phyloP scores from a whole-genome alignment of 2,113 vertebrate genomes.

The Andinoacara biseriatus region DNA sequence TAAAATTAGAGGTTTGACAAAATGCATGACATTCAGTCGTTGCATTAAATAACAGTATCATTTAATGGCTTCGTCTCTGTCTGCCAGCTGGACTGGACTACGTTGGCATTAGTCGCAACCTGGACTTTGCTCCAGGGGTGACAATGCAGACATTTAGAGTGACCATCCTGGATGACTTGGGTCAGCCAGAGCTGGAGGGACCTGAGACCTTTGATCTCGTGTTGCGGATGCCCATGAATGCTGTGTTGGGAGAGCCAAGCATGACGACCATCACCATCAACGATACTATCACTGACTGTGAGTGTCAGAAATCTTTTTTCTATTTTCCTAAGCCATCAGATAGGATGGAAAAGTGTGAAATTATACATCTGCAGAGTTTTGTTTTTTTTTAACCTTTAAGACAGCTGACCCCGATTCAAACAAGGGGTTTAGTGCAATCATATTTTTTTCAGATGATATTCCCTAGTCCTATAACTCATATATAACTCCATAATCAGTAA shows the following conservation, averaged over 20 bases:
- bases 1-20: constrained; percentile 42
- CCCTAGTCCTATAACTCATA: background rate
- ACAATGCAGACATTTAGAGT: constrained; percentile 84
- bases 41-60: background rate
- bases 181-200: constrained; percentile 85
- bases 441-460: background rate
- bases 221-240: constrained; percentile 83
- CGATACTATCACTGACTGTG: constrained; percentile 81
- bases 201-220: constrained; percentile 85
- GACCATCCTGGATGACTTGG: constrained; percentile 86
- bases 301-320: constrained; percentile 50
- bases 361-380: background rate
- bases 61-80: background rate
- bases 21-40: background rate
- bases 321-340: too few species aligned
- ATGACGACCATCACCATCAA: constrained; percentile 85
- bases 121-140: constrained; percentile 86
- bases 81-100: constrained; percentile 85
- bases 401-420: background rate
- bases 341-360: background rate
- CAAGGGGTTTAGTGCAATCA: background rate
- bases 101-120: constrained; percentile 83
- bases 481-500: background rate
- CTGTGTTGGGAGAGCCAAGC: constrained; percentile 85
- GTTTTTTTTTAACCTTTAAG: background rate